Conservation (phyloP, 2,797 vertebrate species). For the Falco peregrinus region DNA sequence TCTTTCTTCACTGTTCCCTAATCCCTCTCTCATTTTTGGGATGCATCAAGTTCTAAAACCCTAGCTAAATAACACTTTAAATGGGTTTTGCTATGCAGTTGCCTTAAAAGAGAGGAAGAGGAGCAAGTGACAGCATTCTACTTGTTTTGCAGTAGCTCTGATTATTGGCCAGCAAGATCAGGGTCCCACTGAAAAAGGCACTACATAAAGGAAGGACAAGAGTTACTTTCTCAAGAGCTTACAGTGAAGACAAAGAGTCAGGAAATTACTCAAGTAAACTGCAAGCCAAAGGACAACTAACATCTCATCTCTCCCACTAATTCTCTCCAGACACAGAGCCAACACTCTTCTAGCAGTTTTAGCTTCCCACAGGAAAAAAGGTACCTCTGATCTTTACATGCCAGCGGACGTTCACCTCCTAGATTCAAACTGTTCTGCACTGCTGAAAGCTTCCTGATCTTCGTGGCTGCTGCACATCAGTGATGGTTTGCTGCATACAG, state of each 20-base stretch:
- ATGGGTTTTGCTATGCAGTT: neutral
- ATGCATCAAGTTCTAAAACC: neutral
- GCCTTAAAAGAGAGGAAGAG: neutral
- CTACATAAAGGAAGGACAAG: neutral
- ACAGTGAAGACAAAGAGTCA: neutral
- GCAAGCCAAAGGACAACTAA: neutral
- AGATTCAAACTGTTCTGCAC: neutral
- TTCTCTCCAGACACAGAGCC: neutral
- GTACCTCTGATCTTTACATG: neutral
- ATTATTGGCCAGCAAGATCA: neutral
- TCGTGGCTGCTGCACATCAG: neutral
- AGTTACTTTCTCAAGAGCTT: neutral
- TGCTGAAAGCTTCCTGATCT: neutral
- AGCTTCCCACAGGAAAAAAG: neutral
- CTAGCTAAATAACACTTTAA: neutral
- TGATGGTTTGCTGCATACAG: neutral
- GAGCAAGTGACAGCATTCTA: neutral
- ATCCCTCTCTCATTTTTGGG: neutral
- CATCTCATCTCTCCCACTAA: neutral
- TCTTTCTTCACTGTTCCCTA: neutral
- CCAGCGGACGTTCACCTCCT: neutral
- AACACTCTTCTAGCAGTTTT: neutral
- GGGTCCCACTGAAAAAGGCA: neutral
- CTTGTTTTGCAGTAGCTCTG: neutral
- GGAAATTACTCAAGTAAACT: neutral